A percentile compares a stretch with the other conserved stretches of the same genome.
These are phyloP conservation scores for Ornithoptera priamus DNA, from an alignment of 2,888 invertebrate species.

Conservation along the genomic window DNA sequence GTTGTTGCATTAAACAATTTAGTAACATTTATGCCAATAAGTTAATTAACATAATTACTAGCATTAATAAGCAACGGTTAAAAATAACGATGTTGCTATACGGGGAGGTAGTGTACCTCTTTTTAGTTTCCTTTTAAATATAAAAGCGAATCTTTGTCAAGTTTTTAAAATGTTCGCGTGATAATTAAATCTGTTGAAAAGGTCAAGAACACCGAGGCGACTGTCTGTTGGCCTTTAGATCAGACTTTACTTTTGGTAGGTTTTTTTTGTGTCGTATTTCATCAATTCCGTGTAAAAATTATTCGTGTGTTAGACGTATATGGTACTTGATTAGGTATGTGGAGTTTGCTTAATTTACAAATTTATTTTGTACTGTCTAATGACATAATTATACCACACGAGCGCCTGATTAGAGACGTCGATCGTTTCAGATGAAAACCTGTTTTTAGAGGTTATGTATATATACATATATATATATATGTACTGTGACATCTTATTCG, in stretches of 20 bases:
- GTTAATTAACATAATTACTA: not conserved
- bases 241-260: conserved; percentile 23
- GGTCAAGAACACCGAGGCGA: conserved; percentile 35
- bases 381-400: conserved; percentile 17
- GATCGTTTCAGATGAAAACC: conserved; percentile 3
- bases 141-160: conserved; percentile 13
- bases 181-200: conserved; percentile 33
- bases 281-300: conserved; percentile 10
- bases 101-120: not conserved
- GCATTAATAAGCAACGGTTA: not conserved
- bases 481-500: no score
- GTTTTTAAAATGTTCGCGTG: conserved; percentile 3
- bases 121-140: not conserved
- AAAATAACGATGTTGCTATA: not conserved
- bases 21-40: not conserved
- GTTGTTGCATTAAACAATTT: not conserved
- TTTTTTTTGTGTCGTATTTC: conserved; percentile 7
- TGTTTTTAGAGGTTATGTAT: not conserved
- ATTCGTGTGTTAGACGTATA: conserved; percentile 12
- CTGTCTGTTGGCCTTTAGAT: conserved; percentile 34
- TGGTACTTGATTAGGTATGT: conserved; percentile 7
- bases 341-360: conserved; percentile 17
- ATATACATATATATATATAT: no score
- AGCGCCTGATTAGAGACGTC: conserved; percentile 12
- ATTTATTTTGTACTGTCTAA: conserved; percentile 8